phyloP scores from a whole-genome alignment of 2,888 invertebrate genomes.

The Luffia ferchaultella region DNA sequence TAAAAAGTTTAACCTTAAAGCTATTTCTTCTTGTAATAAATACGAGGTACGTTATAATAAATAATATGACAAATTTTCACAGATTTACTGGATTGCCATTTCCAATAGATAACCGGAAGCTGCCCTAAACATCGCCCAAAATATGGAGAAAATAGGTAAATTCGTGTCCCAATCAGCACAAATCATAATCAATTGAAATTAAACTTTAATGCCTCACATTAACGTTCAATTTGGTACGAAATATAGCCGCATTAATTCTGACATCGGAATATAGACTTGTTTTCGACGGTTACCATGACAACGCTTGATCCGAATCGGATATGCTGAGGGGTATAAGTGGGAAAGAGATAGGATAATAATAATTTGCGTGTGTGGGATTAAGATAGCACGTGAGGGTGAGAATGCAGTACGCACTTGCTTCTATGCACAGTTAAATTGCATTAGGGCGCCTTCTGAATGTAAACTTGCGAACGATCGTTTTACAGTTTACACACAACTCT shows the following conservation, averaged over 20 bases:
- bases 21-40: no score
- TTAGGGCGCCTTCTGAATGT: slow-evolving; percentile 30
- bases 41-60: no score
- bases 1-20: no score
- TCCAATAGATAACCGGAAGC: background rate
- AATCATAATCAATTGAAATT: slow-evolving; percentile 34
- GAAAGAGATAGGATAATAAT: slow-evolving; percentile 15
- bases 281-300: slow-evolving; percentile 48
- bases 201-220: slow-evolving; percentile 31
- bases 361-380: slow-evolving; percentile 18
- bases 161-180: background rate
- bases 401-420: slow-evolving; percentile 41
- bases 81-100: no score
- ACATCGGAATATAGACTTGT: slow-evolving; percentile 30
- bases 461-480: background rate
- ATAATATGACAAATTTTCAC: no score
- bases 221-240: slow-evolving; percentile 41
- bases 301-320: slow-evolving; percentile 42
- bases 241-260: slow-evolving; percentile 21
- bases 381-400: slow-evolving; percentile 27
- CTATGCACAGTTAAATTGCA: slow-evolving; percentile 48
- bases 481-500: background rate
- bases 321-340: slow-evolving; percentile 35
- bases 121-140: background rate
- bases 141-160: background rate